Evolutionary conservation across 1,140 invertebrate genomes (phyloP).

Genomic region (Solenopsis invicta): DNA sequence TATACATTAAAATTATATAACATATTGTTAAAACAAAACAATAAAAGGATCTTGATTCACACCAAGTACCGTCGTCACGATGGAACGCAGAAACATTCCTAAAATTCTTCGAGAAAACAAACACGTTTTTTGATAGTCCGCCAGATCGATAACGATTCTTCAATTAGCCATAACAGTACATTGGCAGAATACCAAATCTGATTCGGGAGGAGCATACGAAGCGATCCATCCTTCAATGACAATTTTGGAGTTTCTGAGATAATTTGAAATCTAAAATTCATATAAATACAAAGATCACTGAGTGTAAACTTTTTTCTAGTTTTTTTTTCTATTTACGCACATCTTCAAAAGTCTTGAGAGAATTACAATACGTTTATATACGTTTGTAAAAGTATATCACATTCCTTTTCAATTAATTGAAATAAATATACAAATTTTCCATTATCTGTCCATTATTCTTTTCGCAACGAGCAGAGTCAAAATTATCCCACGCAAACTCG

Average conservation of each 20-base stretch:
- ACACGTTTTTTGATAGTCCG: neutral
- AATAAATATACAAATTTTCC: constrained; percentile 1
- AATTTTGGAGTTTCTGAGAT: neutral
- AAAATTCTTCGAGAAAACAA: constrained; percentile 24
- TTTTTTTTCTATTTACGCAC: neutral
- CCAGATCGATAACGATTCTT: constrained; percentile 43
- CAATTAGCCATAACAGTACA: constrained; percentile 26
- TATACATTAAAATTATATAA: neutral
- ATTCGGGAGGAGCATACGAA: neutral
- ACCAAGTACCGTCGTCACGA: neutral
- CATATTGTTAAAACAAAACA: neutral
- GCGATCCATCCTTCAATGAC: neutral
- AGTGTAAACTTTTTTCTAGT: neutral
- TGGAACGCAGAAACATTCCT: constrained; percentile 43
- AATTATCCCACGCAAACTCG: neutral
- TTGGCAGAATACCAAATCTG: neutral
- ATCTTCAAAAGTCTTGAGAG: neutral
- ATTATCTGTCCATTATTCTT: constrained; percentile 21
- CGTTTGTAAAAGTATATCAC: neutral
- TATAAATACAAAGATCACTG: neutral
- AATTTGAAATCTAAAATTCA: neutral
- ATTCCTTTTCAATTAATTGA: neutral
- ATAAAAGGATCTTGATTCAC: constrained; percentile 59
- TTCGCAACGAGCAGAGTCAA: neutral
- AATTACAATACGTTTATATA: neutral